Evolutionary conservation across 2,113 vertebrate genomes (phyloP).

Genomic region (human): DNA sequence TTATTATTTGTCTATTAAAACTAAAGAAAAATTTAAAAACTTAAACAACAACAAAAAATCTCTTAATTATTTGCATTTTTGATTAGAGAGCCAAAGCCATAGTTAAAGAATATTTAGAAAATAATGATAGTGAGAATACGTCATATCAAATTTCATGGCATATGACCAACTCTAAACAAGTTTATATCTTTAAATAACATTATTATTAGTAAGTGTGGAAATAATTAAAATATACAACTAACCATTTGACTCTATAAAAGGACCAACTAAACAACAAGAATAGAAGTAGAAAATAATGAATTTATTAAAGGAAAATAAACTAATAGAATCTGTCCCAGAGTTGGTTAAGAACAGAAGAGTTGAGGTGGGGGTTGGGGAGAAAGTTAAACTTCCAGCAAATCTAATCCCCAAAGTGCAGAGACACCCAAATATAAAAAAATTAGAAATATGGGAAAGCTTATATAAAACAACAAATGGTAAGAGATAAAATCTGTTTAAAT

Average conservation of each 20-base stretch:
- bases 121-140: background rate
- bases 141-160: background rate
- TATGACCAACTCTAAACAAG: background rate
- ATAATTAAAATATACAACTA: background rate
- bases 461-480: background rate
- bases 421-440: background rate
- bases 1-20: background rate
- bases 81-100: background rate
- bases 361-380: background rate
- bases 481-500: background rate
- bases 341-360: background rate
- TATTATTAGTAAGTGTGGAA: background rate
- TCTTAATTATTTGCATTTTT: background rate
- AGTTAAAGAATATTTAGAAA: background rate
- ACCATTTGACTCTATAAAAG: background rate
- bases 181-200: background rate
- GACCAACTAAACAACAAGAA: background rate
- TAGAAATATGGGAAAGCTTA: background rate
- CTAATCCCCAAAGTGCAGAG: background rate
- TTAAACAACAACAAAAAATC: background rate
- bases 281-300: background rate
- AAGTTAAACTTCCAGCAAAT: background rate
- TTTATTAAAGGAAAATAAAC: background rate
- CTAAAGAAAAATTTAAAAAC: background rate
- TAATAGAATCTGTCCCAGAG: background rate